These are phyloP conservation scores for Acanthurus tractus DNA, from an alignment of 2,797 vertebrate species.

Conservation along the genomic window DNA sequence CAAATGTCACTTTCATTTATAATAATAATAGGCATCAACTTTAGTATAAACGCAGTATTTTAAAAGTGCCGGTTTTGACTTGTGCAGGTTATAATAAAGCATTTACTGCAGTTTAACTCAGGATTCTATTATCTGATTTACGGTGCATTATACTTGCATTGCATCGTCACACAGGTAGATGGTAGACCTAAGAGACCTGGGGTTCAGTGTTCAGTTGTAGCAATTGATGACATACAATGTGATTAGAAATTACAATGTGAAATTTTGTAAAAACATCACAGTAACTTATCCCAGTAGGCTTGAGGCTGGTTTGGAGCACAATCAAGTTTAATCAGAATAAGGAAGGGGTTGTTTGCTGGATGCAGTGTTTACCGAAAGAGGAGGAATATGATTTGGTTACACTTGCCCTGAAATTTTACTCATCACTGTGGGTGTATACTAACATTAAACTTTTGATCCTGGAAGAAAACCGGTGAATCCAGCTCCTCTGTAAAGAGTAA, in stretches of 20 bases:
- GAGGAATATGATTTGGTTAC: background rate
- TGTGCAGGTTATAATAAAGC: background rate
- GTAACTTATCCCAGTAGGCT: background rate
- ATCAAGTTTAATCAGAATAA: no score
- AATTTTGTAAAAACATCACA: background rate
- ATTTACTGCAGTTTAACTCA: background rate
- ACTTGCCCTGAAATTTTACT: background rate
- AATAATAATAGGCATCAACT: background rate
- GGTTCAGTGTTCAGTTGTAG: background rate
- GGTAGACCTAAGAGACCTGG: background rate
- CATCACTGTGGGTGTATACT: background rate
- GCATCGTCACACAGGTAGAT: background rate
- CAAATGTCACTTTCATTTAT: conserved; percentile 23
- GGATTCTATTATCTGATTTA: background rate
- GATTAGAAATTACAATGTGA: background rate
- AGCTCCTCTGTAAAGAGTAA: background rate
- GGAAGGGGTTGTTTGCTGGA: no score
- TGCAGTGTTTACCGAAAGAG: background rate
- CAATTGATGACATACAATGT: background rate
- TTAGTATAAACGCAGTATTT: background rate
- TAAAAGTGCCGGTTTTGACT: background rate
- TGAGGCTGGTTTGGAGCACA: no score
- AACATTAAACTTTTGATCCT: conserved; percentile 5
- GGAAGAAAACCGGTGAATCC: background rate
- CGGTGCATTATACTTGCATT: background rate